A percentile compares a stretch with the other conserved stretches of the same genome.
Evolutionary conservation across 2,888 invertebrate species (phyloP).

Genomic region (Microctonus aethiopoides): DNA sequence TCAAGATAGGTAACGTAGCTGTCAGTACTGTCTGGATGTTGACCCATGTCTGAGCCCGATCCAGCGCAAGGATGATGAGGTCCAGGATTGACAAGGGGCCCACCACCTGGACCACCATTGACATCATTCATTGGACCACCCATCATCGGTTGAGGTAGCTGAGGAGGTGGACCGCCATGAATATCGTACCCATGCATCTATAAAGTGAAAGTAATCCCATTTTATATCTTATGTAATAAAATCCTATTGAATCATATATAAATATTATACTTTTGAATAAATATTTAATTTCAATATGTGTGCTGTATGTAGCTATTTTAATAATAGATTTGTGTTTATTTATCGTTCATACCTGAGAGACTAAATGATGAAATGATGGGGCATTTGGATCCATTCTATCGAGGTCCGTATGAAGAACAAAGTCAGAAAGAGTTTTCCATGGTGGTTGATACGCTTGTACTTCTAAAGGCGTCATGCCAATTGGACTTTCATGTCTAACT

Average conservation of each 20-base stretch:
- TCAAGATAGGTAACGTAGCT: constrained; percentile 94
- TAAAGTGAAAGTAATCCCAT: constrained; percentile 49
- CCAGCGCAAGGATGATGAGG: constrained; percentile 57
- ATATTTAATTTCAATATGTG: no score
- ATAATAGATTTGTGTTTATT: no score
- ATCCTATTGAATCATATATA: no score
- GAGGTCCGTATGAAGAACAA: constrained; percentile 93
- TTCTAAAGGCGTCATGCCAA: constrained; percentile 89
- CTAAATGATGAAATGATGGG: constrained; percentile 95
- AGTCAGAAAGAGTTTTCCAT: constrained; percentile 97
- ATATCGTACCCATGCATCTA: constrained; percentile 95
- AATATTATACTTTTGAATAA: no score
- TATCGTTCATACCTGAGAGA: constrained; percentile 84
- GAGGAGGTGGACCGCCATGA: constrained; percentile 61
- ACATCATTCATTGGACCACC: constrained; percentile 62
- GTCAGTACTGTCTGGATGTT: constrained; percentile 82
- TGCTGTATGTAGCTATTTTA: no score
- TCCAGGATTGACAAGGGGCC: constrained; percentile 57
- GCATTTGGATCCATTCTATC: constrained; percentile 86
- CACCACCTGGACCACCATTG: constrained; percentile 51
- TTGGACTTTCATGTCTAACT: constrained; percentile 88
- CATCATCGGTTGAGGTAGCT: constrained; percentile 62
- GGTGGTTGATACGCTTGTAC: constrained; percentile 95
- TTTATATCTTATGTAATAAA: neutral
- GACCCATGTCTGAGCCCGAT: constrained; percentile 71